Base-by-base conservation (phyloP, 2,797 vertebrate genomes). In the Trichosurus vulpecula region DNA sequence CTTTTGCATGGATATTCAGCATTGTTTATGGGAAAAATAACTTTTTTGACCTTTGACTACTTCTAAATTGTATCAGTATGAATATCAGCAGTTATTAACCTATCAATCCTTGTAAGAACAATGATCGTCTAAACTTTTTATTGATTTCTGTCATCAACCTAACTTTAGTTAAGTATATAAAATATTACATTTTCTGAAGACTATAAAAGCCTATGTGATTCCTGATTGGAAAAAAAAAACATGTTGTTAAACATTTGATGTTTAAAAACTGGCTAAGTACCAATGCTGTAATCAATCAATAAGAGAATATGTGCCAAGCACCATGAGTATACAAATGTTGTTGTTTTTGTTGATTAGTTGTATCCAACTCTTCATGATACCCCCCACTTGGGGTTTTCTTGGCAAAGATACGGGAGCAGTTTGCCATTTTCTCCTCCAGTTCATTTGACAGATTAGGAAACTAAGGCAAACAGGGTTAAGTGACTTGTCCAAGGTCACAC, bases 1-100 rank as follows among this genome's bases (percentile, higher is more conserved):
- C 57, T 55, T 58, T 93, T 90, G 54, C 35, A 57, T 47, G 8
- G 29, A 55, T 93, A 94, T 93, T 95, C 96, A 35, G 4, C 90
- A 90, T 95, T 92, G 66, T 53, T 93, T 57, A 87, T 74, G 96
- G 56, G 58, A 81, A 41, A 97, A 87, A 94, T 94, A 89, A 0
- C 25, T 96, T 96, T 93, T 94, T 95, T 93, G 92, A 93, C 47
- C 93, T 92, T 51, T 89, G 91, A 81, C 90, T 89, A 58, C 4
- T 95, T 91, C 91, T 93, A 66, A 93, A 53, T 96, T 52, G 2
- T 96, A 47, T 61, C 58, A 93, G 95, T 93, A 81, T 0, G 89
- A 47, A 95, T 61, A 94, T 4, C n/a, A 31, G 61, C 54, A 94
- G 56, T 95, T 29, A 94, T 25, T 22, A 47, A 81, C 5, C 5